A percentile compares a stretch with the other conserved stretches of the same genome.
Evolutionary conservation across 2,797 vertebrate species (phyloP).

Genomic region (Gallinago stenura): DNA sequence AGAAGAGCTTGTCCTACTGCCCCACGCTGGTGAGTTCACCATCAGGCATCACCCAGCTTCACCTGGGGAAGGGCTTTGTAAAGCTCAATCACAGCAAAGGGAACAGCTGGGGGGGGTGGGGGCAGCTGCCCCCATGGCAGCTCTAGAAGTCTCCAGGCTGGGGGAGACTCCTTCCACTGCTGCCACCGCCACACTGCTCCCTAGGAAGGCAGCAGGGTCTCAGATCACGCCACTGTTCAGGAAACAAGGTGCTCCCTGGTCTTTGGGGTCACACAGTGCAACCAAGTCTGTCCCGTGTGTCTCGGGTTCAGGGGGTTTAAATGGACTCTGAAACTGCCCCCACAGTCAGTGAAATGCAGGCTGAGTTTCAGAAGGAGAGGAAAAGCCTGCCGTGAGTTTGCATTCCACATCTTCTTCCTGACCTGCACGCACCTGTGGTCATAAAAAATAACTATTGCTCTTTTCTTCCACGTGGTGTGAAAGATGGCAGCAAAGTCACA

Average conservation of each 20-base stretch:
- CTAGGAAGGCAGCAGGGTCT: neutral
- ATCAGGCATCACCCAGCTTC: accelerated
- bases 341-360: neutral
- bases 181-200: accelerated
- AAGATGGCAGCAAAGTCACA: accelerated
- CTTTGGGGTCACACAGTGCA: neutral
- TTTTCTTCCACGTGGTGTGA: neutral
- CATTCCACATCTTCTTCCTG: neutral
- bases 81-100: neutral
- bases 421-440: accelerated
- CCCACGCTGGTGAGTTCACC: accelerated
- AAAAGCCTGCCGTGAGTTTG: neutral
- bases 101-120: neutral
- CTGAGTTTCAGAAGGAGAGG: neutral
- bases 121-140: accelerated
- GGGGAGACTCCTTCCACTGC: neutral
- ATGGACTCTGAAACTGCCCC: neutral
- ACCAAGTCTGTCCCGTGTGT: accelerated
- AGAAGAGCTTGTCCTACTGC: too few relatives aligned
- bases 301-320: neutral
- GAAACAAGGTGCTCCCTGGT: neutral
- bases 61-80: neutral
- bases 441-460: accelerated
- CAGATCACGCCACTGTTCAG: accelerated
- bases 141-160: neutral